Conservation (phyloP, 2,113 vertebrate genomes). For the Lynx canadensis region DNA sequence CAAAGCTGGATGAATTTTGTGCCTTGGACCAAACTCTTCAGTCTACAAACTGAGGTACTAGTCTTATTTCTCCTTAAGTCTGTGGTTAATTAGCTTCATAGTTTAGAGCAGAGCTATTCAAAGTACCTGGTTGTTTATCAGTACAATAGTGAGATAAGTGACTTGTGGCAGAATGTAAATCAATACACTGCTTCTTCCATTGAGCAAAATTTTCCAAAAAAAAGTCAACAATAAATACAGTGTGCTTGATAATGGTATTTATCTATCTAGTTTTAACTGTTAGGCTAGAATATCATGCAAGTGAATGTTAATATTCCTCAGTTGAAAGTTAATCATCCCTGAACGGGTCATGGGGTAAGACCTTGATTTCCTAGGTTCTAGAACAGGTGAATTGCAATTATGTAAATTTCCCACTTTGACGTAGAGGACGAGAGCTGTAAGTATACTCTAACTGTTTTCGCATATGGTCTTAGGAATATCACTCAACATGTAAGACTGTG, state of each 20-base stretch:
- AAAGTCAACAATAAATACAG: background rate
- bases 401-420: background rate
- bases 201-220: background rate
- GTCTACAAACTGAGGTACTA: constrained; percentile 86
- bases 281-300: background rate
- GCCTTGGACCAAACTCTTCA: constrained; percentile 82
- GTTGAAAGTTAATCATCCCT: background rate
- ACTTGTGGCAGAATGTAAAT: background rate
- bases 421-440: background rate
- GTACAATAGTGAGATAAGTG: background rate
- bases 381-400: background rate
- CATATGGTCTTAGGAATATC: background rate
- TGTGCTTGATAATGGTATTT: background rate
- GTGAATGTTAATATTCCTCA: background rate
- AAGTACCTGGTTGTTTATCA: background rate
- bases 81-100: background rate
- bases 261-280: background rate
- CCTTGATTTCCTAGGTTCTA: background rate
- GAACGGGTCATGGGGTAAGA: background rate
- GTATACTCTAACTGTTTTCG: background rate
- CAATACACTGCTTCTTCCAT: background rate
- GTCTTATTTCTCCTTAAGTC: background rate
- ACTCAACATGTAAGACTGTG: background rate
- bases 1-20: background rate
- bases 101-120: background rate